phyloP scores from a whole-genome alignment of 1,140 invertebrate species.

The Zaprionus capensis region DNA sequence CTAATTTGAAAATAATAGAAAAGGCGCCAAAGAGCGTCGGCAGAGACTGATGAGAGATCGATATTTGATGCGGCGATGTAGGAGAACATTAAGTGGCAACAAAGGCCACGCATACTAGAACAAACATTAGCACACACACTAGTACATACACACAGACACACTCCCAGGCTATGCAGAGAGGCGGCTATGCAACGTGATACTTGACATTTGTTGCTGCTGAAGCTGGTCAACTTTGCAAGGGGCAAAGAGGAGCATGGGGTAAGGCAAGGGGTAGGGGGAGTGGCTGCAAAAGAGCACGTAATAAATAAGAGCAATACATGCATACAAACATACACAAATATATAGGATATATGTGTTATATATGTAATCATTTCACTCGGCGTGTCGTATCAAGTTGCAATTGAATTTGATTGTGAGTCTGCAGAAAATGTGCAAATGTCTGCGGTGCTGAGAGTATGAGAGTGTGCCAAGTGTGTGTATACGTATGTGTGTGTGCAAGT shows the following conservation, averaged over 20 bases:
- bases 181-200: slow-evolving; percentile 26
- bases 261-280: not conserved
- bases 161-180: slow-evolving; percentile 8
- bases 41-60: slow-evolving; percentile 10
- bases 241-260: not conserved
- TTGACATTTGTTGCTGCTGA: slow-evolving; percentile 39
- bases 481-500: not conserved
- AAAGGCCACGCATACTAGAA: not conserved
- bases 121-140: not conserved
- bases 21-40: slow-evolving; percentile 3
- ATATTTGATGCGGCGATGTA: slow-evolving; percentile 15
- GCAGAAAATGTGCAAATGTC: slow-evolving; percentile 43
- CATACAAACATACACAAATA: not conserved
- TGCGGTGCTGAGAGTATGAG: slow-evolving; percentile 21
- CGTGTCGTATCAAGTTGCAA: slow-evolving; percentile 43
- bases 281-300: not conserved
- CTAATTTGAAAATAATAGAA: slow-evolving; percentile 47
- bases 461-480: not conserved
- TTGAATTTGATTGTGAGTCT: slow-evolving; percentile 41
- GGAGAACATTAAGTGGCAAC: slow-evolving; percentile 5
- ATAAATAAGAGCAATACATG: not conserved
- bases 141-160: not conserved
- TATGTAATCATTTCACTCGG: slow-evolving; percentile 34
- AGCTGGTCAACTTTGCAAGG: not conserved
- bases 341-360: not conserved